Percentiles rank a stretch among this genome's conserved stretches.
Conservation (phyloP, 2,797 vertebrate genomes). For the Scomberomorus guttatus region DNA sequence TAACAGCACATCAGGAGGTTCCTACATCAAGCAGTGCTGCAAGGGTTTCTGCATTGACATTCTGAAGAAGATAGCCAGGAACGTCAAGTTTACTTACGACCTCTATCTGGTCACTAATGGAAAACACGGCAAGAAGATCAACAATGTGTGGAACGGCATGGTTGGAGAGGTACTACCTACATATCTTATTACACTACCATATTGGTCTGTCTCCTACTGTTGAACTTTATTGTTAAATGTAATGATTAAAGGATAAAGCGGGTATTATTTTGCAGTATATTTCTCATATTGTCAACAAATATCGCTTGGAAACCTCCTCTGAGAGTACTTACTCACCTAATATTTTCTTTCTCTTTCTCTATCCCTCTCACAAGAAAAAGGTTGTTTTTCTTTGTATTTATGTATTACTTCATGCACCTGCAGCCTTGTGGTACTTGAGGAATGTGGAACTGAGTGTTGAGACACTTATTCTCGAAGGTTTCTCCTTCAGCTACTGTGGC, state of each 20-base stretch:
- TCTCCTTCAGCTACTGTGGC: no score
- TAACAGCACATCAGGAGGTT: constrained; percentile 92
- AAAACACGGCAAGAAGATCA: constrained; percentile 98
- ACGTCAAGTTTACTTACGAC: constrained; percentile 98
- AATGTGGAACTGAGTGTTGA: no score
- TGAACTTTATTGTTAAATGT: neutral
- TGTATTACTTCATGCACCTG: neutral
- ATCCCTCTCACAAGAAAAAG: neutral
- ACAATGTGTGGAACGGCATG: constrained; percentile 98
- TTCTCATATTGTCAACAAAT: neutral
- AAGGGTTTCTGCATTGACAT: constrained; percentile 99
- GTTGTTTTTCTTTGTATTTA: neutral
- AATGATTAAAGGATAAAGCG: neutral
- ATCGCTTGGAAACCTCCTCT: no score
- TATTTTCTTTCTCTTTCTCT: neutral
- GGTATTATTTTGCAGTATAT: neutral
- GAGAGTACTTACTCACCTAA: neutral
- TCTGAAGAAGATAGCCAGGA: constrained; percentile 95
- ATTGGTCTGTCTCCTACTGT: neutral
- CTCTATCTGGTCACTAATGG: constrained; percentile 98
- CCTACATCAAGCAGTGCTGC: constrained; percentile 96
- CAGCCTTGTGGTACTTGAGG: neutral
- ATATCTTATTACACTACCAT: neutral
- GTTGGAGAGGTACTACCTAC: constrained; percentile 92
- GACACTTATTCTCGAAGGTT: no score